phyloP scores from a whole-genome alignment of 2,888 invertebrate species.

The Epistrophe eligans region DNA sequence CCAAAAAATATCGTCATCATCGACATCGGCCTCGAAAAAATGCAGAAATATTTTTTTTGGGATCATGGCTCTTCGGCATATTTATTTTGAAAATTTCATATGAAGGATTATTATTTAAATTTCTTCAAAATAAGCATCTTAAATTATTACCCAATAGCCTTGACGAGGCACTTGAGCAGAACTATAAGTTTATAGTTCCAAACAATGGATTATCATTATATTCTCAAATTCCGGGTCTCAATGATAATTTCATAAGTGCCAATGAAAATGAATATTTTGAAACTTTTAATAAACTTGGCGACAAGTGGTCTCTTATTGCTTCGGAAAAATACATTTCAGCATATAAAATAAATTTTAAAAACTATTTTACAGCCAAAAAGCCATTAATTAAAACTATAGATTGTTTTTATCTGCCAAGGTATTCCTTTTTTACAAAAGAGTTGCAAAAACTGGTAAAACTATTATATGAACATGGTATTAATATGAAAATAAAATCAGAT shows the following conservation, averaged over 20 bases:
- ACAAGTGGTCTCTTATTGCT: neutral
- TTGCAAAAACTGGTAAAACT: neutral
- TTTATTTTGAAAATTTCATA: neutral
- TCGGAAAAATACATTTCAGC: conserved; percentile 8
- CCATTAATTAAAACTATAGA: neutral
- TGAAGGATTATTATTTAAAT: conserved; percentile 19
- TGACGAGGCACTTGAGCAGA: neutral
- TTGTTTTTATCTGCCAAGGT: neutral
- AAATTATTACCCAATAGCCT: neutral
- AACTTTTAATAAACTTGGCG: neutral
- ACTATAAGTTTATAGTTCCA: conserved; percentile 12
- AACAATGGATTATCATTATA: neutral
- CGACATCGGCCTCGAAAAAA: neutral
- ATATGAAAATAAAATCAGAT: neutral
- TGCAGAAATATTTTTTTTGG: neutral
- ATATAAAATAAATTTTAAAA: neutral
- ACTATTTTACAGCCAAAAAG: neutral
- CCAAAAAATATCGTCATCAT: too few relatives aligned
- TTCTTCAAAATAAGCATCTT: neutral
- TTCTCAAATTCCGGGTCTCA: neutral
- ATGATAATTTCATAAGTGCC: neutral
- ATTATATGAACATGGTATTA: neutral
- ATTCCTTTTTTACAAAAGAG: conserved; percentile 3
- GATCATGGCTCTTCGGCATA: neutral
- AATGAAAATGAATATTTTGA: neutral